Percentiles rank a stretch among this genome's conserved stretches.
These are phyloP conservation scores for Folsomia manolachei DNA, from an alignment of 2,888 invertebrate genomes.

Conservation along the genomic window DNA sequence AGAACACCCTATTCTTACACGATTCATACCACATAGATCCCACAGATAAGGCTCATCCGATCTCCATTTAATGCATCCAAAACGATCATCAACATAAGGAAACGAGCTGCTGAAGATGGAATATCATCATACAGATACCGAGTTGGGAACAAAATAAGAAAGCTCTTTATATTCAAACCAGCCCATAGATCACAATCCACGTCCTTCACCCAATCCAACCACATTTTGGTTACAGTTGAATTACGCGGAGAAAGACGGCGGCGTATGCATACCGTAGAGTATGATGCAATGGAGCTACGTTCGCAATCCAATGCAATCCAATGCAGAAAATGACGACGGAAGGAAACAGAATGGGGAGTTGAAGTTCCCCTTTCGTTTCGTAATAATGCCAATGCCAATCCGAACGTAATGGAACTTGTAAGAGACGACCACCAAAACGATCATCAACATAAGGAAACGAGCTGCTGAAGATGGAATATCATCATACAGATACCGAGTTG, in stretches of 20 bases:
- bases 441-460: neutral
- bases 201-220: neutral
- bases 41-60: neutral
- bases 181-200: neutral
- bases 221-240: neutral
- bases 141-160: too few species aligned
- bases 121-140: neutral
- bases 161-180: conserved; percentile 1
- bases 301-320: too few species aligned
- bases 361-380: neutral
- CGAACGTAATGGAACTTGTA: neutral
- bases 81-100: neutral
- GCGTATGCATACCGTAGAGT: neutral
- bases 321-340: neutral
- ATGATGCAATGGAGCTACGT: neutral
- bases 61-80: neutral
- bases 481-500: neutral
- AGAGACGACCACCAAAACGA: too few species aligned
- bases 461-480: neutral
- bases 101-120: neutral
- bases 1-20: too few species aligned
- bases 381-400: neutral
- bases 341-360: conserved; percentile 1
- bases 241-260: neutral
- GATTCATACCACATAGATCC: too few species aligned